phyloP scores from a whole-genome alignment of 1,140 invertebrate species.

The Drosophila busckii region DNA sequence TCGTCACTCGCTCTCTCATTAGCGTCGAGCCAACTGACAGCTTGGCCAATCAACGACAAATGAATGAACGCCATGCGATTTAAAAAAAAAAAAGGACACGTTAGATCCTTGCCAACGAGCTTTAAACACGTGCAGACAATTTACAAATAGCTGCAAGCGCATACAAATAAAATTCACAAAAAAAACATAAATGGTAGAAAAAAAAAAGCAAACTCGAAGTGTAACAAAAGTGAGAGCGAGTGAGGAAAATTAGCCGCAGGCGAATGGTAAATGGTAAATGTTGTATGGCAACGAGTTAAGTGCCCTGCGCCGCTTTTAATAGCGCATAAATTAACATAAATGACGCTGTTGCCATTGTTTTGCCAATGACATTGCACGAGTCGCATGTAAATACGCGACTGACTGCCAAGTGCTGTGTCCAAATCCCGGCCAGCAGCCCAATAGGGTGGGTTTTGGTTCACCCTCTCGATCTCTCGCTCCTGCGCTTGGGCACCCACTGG shows the following conservation, averaged over 20 bases:
- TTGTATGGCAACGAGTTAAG: conserved; percentile 53
- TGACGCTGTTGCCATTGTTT: conserved; percentile 56
- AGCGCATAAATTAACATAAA: conserved; percentile 74
- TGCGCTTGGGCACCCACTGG: conserved; percentile 49
- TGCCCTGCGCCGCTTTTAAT: conserved; percentile 70
- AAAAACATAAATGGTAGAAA: neutral
- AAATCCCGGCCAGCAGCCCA: conserved; percentile 19
- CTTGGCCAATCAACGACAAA: conserved; percentile 28
- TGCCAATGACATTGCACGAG: conserved; percentile 68
- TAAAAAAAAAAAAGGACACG: conserved; percentile 4
- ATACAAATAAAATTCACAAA: neutral
- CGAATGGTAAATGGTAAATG: neutral
- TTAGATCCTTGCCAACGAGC: conserved; percentile 10
- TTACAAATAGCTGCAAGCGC: conserved; percentile 23
- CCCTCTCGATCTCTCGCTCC: neutral
- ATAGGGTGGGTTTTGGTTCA: conserved; percentile 17
- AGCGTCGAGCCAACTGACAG: conserved; percentile 32
- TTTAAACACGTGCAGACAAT: conserved; percentile 61
- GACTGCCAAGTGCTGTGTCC: conserved; percentile 33
- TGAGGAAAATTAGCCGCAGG: conserved; percentile 36
- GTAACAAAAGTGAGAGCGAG: conserved; percentile 19
- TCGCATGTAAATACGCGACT: conserved; percentile 58
- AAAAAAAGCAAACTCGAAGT: conserved; percentile 1
- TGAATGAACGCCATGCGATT: conserved; percentile 3
- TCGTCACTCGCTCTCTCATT: conserved; percentile 36